phyloP scores from a whole-genome alignment of 1,140 invertebrate species.

The Paraescarpia echinospica region DNA sequence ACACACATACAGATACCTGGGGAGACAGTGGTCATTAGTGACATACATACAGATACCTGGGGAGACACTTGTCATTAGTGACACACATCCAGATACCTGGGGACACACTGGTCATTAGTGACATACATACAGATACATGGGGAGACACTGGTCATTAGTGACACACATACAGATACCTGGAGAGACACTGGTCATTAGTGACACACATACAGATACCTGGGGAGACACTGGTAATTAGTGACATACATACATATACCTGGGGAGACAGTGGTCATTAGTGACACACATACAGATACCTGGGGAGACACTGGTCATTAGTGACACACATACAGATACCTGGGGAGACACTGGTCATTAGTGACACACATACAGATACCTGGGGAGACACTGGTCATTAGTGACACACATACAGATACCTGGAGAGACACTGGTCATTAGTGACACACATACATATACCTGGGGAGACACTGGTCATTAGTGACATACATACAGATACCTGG shows the following conservation, averaged over 20 bases:
- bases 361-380: slow-evolving; percentile 82
- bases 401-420: slow-evolving; percentile 82
- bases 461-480: not conserved
- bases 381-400: not conserved
- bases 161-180: not conserved
- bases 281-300: not conserved
- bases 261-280: slow-evolving; percentile 25
- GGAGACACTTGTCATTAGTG: not conserved
- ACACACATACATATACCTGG: not conserved
- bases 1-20: not conserved
- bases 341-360: slow-evolving; percentile 92
- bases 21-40: not conserved
- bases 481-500: not conserved
- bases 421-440: slow-evolving; percentile 26
- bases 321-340: not conserved
- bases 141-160: not conserved
- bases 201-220: not conserved
- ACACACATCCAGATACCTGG: too few species aligned
- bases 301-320: not conserved
- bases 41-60: not conserved
- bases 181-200: not conserved
- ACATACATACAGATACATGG: not conserved
- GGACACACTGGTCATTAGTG: not conserved
- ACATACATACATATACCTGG: slow-evolving; percentile 79
- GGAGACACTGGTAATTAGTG: not conserved